These are phyloP conservation scores for Venusia cambrica DNA, from an alignment of 2,888 invertebrate genomes.

Conservation along the genomic window DNA sequence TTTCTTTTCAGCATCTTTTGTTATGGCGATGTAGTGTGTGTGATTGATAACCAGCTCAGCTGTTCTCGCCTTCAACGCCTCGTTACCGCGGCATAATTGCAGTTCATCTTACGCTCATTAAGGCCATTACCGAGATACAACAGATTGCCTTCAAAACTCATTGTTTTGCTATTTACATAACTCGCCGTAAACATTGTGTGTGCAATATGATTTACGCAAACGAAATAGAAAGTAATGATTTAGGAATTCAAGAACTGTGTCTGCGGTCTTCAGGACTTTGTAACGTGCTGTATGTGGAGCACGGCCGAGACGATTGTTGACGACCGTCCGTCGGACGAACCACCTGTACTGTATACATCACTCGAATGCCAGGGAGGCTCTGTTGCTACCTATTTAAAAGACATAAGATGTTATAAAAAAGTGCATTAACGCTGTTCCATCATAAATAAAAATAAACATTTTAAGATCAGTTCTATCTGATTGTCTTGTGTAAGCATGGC, in stretches of 20 bases:
- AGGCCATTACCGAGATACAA: conserved; percentile 15
- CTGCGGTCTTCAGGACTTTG: conserved; percentile 2
- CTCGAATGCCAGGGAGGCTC: no score
- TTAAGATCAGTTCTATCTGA: no score
- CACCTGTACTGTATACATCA: no score
- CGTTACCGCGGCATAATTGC: conserved; percentile 14
- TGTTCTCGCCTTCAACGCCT: conserved; percentile 17
- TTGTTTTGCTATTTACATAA: conserved; percentile 32
- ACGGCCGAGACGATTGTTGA: no score
- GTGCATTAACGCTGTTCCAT: no score
- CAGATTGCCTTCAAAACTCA: conserved; percentile 21
- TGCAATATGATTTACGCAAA: conserved; percentile 23
- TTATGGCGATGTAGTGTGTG: no score
- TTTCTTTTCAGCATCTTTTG: no score
- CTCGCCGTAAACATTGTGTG: conserved; percentile 18
- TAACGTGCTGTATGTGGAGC: background rate
- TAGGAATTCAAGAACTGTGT: conserved; percentile 9
- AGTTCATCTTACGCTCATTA: conserved; percentile 5
- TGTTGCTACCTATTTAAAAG: no score
- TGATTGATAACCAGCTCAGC: conserved; percentile 7
- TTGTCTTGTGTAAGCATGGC: no score
- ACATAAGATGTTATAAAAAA: no score
- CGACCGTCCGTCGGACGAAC: no score
- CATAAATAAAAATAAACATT: no score
- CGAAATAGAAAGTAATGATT: conserved; percentile 14